phyloP scores from a whole-genome alignment of 2,797 vertebrate species.

The Atherinosoma microstoma region DNA sequence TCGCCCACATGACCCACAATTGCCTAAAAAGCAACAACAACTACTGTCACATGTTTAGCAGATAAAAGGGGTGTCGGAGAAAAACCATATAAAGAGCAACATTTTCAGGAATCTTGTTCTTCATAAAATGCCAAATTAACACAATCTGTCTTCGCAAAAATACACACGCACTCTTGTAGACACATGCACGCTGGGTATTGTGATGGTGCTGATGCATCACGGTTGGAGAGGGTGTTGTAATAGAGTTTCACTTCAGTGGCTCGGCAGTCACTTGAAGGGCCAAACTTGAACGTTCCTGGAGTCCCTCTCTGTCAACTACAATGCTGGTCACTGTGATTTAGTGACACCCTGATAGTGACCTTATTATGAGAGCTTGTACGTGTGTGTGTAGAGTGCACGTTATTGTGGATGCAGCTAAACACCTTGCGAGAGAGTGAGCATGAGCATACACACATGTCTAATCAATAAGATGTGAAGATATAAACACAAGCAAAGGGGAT shows the following conservation, averaged over 20 bases:
- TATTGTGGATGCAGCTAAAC: constrained; percentile 11
- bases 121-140: constrained; percentile 59
- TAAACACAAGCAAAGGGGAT: not conserved
- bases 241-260: constrained; percentile 80
- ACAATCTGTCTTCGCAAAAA: constrained; percentile 43
- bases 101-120: constrained; percentile 51
- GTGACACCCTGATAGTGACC: constrained; percentile 54
- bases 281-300: constrained; percentile 57
- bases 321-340: constrained; percentile 73
- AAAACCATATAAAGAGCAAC: constrained; percentile 49
- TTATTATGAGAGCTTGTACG: constrained; percentile 30
- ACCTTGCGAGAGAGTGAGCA: not conserved
- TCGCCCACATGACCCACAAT: constrained; percentile 28
- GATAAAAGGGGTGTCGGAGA: constrained; percentile 43
- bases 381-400: not conserved
- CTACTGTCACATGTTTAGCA: constrained; percentile 44
- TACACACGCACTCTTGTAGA: not conserved
- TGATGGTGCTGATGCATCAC: constrained; percentile 72
- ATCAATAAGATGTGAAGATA: not conserved
- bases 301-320: constrained; percentile 64
- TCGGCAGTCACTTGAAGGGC: constrained; percentile 73
- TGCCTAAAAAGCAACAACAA: constrained; percentile 39
- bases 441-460: not conserved
- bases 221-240: constrained; percentile 72
- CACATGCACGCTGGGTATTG: constrained; percentile 16